These are phyloP conservation scores for Steinernema carpocapsae DNA, from an alignment of 2,888 invertebrate species.

Conservation along the genomic window DNA sequence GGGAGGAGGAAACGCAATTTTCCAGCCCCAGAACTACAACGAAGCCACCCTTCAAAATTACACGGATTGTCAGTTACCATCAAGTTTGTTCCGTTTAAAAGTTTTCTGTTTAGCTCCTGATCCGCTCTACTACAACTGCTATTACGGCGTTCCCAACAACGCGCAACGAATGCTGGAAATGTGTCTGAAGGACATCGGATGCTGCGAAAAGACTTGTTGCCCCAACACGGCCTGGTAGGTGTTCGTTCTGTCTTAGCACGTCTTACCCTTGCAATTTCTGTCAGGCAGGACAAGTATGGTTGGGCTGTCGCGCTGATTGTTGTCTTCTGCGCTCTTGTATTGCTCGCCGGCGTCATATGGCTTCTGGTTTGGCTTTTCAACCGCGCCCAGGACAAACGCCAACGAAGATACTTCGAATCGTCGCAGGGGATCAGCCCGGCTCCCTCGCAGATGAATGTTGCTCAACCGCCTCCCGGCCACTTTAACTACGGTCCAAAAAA, in stretches of 20 bases:
- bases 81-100: background rate
- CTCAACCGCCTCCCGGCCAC: slow-evolving; percentile 7
- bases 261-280: background rate
- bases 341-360: slow-evolving; percentile 39
- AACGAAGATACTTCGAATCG: slow-evolving; percentile 35
- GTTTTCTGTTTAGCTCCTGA: slow-evolving; percentile 36
- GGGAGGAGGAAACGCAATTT: slow-evolving; percentile 17
- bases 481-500: slow-evolving; percentile 6
- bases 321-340: slow-evolving; percentile 40
- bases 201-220: slow-evolving; percentile 44
- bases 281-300: slow-evolving; percentile 42
- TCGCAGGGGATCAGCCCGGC: slow-evolving; percentile 29
- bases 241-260: background rate
- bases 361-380: slow-evolving; percentile 42
- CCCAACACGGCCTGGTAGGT: slow-evolving; percentile 40
- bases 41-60: background rate
- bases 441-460: slow-evolving; percentile 8
- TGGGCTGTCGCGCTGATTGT: slow-evolving; percentile 38
- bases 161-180: slow-evolving; percentile 37
- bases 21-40: slow-evolving; percentile 32
- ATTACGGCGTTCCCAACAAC: slow-evolving; percentile 41
- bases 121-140: slow-evolving; percentile 43
- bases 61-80: background rate
- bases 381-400: slow-evolving; percentile 40
- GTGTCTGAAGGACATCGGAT: slow-evolving; percentile 41